phyloP scores from a whole-genome alignment of 2,113 vertebrate genomes.

The Ginglymostoma cirratum region DNA sequence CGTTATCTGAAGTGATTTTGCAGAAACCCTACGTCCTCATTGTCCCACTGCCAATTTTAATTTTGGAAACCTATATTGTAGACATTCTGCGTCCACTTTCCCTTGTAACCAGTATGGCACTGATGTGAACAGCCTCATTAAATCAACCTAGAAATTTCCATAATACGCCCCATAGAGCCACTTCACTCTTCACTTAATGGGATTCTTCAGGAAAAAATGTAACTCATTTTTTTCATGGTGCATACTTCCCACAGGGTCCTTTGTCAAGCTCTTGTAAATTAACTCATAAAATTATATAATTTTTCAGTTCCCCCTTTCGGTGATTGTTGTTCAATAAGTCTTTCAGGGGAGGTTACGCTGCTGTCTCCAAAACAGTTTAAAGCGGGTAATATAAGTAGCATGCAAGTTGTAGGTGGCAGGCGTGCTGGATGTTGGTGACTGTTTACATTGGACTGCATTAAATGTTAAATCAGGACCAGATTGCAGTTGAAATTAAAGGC shows the following conservation, averaged over 20 bases:
- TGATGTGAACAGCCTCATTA: conserved; percentile 88
- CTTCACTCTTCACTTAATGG: conserved; percentile 80
- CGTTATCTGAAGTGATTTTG: conserved; percentile 77
- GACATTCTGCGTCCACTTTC: conserved; percentile 72
- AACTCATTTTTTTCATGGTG: conserved; percentile 49
- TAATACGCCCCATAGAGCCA: conserved; percentile 82
- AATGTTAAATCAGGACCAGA: not conserved
- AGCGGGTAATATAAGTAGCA: conserved; percentile 5
- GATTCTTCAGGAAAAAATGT: conserved; percentile 82
- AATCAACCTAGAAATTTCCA: conserved; percentile 90
- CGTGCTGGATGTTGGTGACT: not conserved
- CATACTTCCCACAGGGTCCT: conserved; percentile 31
- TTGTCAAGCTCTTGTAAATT: conserved; percentile 37
- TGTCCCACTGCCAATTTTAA: conserved; percentile 81
- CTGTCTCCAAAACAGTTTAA: not conserved
- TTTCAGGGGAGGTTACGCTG: not conserved
- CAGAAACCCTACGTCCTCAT: conserved; percentile 70
- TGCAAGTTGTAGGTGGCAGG: not conserved
- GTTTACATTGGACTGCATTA: not conserved
- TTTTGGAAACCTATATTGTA: conserved; percentile 68
- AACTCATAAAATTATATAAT: conserved; percentile 35
- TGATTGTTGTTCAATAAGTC: conserved; percentile 10
- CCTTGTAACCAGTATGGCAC: conserved; percentile 77
- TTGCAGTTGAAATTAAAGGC: not conserved
- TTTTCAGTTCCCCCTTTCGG: conserved; percentile 20